These are phyloP conservation scores for Trichopoda pennipes DNA, from an alignment of 2,888 invertebrate species.

Conservation along the genomic window DNA sequence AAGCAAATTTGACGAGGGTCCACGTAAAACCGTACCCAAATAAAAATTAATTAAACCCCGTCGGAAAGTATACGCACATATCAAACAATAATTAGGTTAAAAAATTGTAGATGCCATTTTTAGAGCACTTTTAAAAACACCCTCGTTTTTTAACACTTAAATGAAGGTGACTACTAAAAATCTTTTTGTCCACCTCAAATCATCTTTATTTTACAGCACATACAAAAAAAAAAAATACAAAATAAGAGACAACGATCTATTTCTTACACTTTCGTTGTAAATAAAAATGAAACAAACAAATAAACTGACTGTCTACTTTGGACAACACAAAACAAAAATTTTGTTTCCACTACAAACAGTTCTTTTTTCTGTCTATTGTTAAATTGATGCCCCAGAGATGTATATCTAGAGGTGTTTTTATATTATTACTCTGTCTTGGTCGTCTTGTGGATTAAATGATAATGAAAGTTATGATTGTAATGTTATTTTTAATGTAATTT, in stretches of 20 bases:
- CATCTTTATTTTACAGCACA: constrained; percentile 10
- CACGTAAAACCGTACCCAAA: too few species aligned
- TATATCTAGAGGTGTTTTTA: constrained; percentile 44
- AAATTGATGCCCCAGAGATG: constrained; percentile 30
- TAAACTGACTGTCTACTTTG: background rate
- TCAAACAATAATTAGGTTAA: too few species aligned
- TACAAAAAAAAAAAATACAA: background rate
- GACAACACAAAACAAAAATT: constrained; percentile 39
- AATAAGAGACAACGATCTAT: constrained; percentile 27
- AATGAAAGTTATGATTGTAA: constrained; percentile 56
- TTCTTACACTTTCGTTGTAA: background rate
- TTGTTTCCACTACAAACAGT: background rate
- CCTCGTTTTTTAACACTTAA: background rate
- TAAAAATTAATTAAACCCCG: too few species aligned
- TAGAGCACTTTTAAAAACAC: background rate
- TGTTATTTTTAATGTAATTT: constrained; percentile 37
- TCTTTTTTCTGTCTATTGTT: background rate
- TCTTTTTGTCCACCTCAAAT: constrained; percentile 18
- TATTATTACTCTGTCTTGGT: background rate
- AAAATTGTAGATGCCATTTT: background rate
- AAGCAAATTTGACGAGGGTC: too few species aligned
- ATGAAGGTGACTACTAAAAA: constrained; percentile 51
- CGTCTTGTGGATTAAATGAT: constrained; percentile 35
- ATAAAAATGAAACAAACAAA: background rate
- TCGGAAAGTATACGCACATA: too few species aligned